These are phyloP conservation scores for Hemaris fuciformis DNA, from an alignment of 2,888 invertebrate genomes.

Conservation along the genomic window DNA sequence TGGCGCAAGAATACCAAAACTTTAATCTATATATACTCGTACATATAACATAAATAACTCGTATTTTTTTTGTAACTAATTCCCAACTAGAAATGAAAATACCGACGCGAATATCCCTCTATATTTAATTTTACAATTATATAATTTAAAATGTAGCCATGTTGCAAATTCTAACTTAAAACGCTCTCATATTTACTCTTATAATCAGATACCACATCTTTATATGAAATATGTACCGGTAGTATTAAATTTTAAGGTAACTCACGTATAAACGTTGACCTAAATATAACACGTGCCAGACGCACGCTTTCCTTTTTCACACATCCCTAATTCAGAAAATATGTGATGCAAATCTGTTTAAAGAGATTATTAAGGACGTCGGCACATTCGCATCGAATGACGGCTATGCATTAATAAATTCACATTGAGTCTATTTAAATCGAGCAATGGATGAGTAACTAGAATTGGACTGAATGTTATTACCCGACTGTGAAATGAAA, in stretches of 20 bases:
- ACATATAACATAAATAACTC: too few species aligned
- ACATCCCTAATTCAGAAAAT: neutral
- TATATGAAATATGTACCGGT: neutral
- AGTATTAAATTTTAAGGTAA: neutral
- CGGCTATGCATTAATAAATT: neutral
- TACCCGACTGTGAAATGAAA: too few species aligned
- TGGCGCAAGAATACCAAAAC: too few species aligned
- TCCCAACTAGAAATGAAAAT: too few species aligned
- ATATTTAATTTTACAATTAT: too few species aligned
- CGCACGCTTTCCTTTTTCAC: slow-evolving; percentile 5
- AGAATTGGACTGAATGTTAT: neutral
- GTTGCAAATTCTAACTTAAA: neutral
- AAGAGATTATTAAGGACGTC: neutral
- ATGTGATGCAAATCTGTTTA: neutral
- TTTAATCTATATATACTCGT: too few species aligned
- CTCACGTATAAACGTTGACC: neutral
- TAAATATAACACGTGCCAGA: neutral
- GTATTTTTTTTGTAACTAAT: too few species aligned
- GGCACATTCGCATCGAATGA: neutral
- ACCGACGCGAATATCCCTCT: too few species aligned
- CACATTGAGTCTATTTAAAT: neutral
- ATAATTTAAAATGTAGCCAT: too few species aligned
- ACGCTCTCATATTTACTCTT: neutral
- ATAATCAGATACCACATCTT: neutral
- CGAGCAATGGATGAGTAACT: neutral